A percentile compares a stretch with the other conserved stretches of the same genome.
These are phyloP conservation scores for Ciconia nigra DNA, from an alignment of 2,797 vertebrate species.

Conservation along the genomic window DNA sequence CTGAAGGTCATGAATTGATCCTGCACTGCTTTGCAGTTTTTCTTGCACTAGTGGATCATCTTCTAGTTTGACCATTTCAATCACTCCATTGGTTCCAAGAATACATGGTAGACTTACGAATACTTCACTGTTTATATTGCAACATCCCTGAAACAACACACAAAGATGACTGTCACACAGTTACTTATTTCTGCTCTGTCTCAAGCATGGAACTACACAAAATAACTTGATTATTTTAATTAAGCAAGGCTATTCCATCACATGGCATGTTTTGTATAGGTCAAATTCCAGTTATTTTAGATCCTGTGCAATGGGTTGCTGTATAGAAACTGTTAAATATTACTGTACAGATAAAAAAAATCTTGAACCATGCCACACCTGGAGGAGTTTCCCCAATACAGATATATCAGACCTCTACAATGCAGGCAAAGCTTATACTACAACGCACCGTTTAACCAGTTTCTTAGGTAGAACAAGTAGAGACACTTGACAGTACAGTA, in stretches of 20 bases:
- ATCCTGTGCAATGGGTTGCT: not conserved
- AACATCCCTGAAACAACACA: constrained; percentile 65
- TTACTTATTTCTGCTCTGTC: not conserved
- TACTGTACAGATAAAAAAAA: not conserved
- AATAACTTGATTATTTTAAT: not conserved
- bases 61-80: constrained; percentile 77
- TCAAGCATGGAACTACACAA: not conserved
- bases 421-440: not conserved
- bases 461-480: not conserved
- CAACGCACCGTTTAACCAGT: not conserved
- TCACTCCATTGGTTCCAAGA: constrained; percentile 84
- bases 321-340: not conserved
- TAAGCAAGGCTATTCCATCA: not conserved
- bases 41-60: constrained; percentile 75
- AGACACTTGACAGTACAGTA: not conserved
- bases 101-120: constrained; percentile 93
- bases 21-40: constrained; percentile 82
- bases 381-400: not conserved
- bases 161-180: not conserved
- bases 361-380: not conserved
- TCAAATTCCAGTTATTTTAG: not conserved
- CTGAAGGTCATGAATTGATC: constrained; percentile 83
- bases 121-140: constrained; percentile 80
- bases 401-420: not conserved
- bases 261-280: not conserved